phyloP scores from a whole-genome alignment of 2,888 invertebrate genomes.

The Lasioglossum malachurum region DNA sequence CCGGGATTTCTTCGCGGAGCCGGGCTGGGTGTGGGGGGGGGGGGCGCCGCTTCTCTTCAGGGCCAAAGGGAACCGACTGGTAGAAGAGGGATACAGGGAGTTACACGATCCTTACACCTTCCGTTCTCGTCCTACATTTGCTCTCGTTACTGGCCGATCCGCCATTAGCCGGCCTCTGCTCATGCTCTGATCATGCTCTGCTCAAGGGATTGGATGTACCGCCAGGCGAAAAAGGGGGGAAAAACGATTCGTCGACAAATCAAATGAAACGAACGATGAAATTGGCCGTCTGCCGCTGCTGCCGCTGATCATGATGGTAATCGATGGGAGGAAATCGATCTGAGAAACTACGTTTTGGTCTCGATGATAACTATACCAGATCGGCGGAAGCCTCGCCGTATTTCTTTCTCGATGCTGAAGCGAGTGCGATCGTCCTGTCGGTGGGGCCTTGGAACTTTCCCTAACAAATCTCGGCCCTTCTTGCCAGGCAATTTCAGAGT shows the following conservation, averaged over 20 bases:
- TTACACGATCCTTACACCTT: slow-evolving; percentile 56
- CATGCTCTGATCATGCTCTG: not conserved
- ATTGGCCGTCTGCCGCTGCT: slow-evolving; percentile 28
- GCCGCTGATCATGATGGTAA: slow-evolving; percentile 16
- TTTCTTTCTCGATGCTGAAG: not conserved
- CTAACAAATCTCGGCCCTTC: not conserved
- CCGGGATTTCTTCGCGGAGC: slow-evolving; percentile 23
- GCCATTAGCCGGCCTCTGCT: slow-evolving; percentile 6
- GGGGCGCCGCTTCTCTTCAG: not conserved
- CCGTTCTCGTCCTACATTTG: slow-evolving; percentile 44
- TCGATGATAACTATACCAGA: slow-evolving; percentile 9
- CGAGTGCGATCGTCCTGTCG: not conserved
- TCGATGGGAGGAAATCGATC: slow-evolving; percentile 31
- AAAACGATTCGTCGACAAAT: slow-evolving; percentile 45
- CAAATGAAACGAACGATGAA: slow-evolving; percentile 44
- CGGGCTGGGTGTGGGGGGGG: too few species aligned
- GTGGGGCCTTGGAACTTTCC: not conserved
- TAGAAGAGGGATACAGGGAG: slow-evolving; percentile 39
- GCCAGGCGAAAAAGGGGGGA: not conserved
- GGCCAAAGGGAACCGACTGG: slow-evolving; percentile 11
- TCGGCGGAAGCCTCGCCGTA: not conserved
- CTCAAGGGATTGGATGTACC: slow-evolving; percentile 21
- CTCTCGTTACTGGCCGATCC: slow-evolving; percentile 49
- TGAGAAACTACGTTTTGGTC: not conserved
- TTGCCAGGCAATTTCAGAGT: not conserved